Conservation (phyloP, 2,113 vertebrate species). For the Pelmatolapia mariae region DNA sequence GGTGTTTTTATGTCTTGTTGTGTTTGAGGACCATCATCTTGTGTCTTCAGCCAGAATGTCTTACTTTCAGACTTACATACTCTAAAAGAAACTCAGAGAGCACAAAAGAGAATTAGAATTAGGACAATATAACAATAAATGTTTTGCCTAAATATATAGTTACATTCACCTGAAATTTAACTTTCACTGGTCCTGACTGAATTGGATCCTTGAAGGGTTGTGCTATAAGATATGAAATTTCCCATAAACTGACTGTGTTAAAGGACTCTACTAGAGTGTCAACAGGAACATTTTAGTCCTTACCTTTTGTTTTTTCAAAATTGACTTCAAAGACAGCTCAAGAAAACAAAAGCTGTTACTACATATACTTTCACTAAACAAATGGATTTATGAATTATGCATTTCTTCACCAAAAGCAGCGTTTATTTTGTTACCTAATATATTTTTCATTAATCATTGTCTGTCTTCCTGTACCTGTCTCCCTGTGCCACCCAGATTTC, state of each 20-base stretch:
- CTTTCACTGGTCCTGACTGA: background rate
- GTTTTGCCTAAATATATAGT: background rate
- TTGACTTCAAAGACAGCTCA: background rate
- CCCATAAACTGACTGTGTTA: background rate
- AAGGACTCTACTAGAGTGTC: background rate
- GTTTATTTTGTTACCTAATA: background rate
- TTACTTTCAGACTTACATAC: background rate
- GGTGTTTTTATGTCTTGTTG: background rate
- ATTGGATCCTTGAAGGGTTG: background rate
- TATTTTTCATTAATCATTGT: background rate
- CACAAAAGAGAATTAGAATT: background rate
- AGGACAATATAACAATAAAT: background rate
- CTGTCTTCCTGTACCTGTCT: slow-evolving; percentile 9
- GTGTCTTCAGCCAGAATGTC: background rate
- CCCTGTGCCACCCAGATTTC: background rate
- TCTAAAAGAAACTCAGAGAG: background rate
- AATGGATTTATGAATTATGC: background rate
- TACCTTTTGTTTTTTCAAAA: background rate
- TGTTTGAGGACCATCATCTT: background rate
- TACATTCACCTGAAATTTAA: background rate
- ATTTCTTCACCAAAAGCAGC: background rate
- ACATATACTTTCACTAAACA: background rate
- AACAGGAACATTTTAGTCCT: background rate
- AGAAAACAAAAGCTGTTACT: background rate
- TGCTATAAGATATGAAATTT: background rate